These are phyloP conservation scores for Nesidiocoris tenuis DNA, from an alignment of 2,888 invertebrate species.

Conservation along the genomic window DNA sequence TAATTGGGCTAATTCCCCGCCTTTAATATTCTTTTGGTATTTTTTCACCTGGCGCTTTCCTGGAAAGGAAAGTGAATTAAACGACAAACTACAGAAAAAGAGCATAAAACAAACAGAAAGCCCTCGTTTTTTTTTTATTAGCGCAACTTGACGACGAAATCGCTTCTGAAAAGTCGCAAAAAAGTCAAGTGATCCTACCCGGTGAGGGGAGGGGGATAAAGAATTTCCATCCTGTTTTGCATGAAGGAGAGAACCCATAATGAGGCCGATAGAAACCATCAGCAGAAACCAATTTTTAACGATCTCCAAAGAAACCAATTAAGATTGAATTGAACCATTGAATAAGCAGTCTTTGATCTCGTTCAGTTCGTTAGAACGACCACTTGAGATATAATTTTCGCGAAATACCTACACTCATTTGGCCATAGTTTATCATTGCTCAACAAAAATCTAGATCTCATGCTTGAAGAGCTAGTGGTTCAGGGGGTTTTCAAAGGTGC, in stretches of 20 bases:
- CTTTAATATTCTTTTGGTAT: conserved; percentile 26
- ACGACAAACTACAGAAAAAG: conserved; percentile 2
- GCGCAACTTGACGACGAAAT: not conserved
- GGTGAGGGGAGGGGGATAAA: not conserved
- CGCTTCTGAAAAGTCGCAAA: not conserved
- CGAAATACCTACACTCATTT: too few relatives aligned
- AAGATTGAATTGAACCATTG: not conserved
- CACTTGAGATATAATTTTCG: too few relatives aligned
- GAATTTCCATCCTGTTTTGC: not conserved
- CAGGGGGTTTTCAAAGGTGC: too few relatives aligned
- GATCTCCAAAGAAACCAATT: not conserved
- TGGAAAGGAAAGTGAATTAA: conserved; percentile 22
- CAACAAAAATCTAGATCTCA: too few relatives aligned
- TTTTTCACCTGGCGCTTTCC: conserved; percentile 14
- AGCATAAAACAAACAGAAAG: not conserved
- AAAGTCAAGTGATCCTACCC: not conserved
- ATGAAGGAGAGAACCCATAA: not conserved
- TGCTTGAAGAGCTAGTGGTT: too few relatives aligned
- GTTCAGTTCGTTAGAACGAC: not conserved
- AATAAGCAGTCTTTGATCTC: not conserved
- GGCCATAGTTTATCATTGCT: too few relatives aligned
- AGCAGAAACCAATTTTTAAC: not conserved
- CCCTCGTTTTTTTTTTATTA: not conserved
- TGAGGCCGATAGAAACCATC: not conserved
- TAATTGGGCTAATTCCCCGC: conserved; percentile 19